phyloP scores from a whole-genome alignment of 2,888 invertebrate genomes.

The Nasonia oneida region DNA sequence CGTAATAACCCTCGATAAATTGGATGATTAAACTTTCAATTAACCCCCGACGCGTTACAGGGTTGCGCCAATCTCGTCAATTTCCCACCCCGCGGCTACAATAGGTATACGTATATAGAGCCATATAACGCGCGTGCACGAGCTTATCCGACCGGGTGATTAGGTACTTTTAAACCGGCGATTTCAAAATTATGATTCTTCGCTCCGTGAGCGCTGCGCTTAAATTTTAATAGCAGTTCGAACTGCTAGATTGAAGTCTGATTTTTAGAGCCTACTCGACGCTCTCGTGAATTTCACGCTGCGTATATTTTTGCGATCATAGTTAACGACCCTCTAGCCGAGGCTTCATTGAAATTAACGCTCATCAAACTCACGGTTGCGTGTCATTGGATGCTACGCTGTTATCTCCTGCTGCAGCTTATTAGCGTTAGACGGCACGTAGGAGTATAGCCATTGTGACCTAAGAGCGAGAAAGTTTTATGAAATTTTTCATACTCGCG shows the following conservation, averaged over 20 bases:
- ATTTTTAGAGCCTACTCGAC: neutral
- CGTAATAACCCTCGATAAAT: slow-evolving; percentile 59
- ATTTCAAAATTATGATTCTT: slow-evolving; percentile 39
- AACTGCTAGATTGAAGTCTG: neutral
- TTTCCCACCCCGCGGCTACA: slow-evolving; percentile 31
- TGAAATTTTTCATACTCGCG: neutral
- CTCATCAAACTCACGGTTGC: neutral
- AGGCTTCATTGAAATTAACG: neutral
- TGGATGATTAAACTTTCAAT: slow-evolving; percentile 65
- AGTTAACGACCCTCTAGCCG: neutral
- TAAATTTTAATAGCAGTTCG: neutral
- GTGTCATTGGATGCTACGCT: too few species aligned
- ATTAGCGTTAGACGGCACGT: too few species aligned
- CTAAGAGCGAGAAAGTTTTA: neutral
- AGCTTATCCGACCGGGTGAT: slow-evolving; percentile 35
- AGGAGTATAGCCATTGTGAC: too few species aligned
- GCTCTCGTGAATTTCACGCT: neutral
- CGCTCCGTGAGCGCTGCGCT: too few species aligned
- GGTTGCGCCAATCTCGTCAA: slow-evolving; percentile 62
- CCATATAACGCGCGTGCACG: neutral
- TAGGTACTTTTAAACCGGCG: slow-evolving; percentile 51
- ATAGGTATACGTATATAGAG: neutral
- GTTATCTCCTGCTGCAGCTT: too few species aligned
- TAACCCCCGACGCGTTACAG: slow-evolving; percentile 54
- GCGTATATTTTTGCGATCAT: too few species aligned